Evolutionary conservation across 2,888 invertebrate species (phyloP).

Genomic region (Megalurothrips usitatus): DNA sequence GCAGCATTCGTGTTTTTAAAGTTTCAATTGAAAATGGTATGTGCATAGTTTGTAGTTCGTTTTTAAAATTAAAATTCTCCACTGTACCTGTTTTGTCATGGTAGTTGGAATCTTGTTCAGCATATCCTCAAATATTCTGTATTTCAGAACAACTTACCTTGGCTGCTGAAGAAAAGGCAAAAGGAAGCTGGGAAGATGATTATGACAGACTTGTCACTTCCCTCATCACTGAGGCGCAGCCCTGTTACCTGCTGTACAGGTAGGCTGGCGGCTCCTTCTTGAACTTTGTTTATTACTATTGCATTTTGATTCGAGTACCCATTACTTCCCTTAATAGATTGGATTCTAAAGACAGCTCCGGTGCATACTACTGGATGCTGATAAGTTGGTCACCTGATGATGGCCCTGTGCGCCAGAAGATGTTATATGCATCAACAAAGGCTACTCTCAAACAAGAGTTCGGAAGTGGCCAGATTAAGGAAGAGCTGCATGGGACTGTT

Average conservation of each 20-base stretch:
- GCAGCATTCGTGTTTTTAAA: slow-evolving; percentile 74
- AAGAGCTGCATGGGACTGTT: slow-evolving; percentile 87
- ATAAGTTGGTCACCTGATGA: slow-evolving; percentile 93
- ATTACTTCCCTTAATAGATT: slow-evolving; percentile 50
- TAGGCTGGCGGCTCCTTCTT: slow-evolving; percentile 40
- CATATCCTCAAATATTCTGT: slow-evolving; percentile 37
- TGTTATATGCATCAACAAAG: slow-evolving; percentile 97
- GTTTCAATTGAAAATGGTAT: slow-evolving; percentile 82
- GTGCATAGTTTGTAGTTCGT: slow-evolving; percentile 37
- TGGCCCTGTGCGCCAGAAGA: slow-evolving; percentile 87
- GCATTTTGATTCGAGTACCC: slow-evolving; percentile 12
- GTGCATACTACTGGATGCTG: slow-evolving; percentile 87
- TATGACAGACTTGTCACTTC: slow-evolving; percentile 70
- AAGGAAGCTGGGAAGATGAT: slow-evolving; percentile 79
- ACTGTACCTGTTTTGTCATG: not conserved
- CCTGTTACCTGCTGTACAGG: slow-evolving; percentile 88
- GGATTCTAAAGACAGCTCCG: slow-evolving; percentile 66
- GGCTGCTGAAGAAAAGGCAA: slow-evolving; percentile 60
- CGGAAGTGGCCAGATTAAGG: slow-evolving; percentile 87
- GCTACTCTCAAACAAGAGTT: slow-evolving; percentile 96
- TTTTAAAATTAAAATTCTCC: not conserved
- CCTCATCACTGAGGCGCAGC: slow-evolving; percentile 71
- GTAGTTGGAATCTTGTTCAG: not conserved
- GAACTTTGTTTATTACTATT: not conserved
- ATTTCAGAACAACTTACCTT: slow-evolving; percentile 70